Percentiles rank a stretch among this genome's conserved stretches.
Conservation (phyloP, 2,113 vertebrate genomes). For the Podarcis cretensis region DNA sequence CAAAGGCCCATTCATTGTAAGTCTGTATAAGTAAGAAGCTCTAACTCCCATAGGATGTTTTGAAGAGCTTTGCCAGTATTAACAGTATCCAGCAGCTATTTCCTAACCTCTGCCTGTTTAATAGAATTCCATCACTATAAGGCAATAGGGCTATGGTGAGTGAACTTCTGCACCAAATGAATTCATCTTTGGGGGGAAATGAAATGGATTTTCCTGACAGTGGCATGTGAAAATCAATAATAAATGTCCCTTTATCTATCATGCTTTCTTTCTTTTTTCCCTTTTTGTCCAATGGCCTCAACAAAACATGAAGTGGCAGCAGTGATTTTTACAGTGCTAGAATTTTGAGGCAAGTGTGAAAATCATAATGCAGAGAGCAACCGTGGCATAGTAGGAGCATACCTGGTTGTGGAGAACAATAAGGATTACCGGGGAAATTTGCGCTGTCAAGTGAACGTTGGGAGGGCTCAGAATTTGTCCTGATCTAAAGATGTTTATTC, state of each 20-base stretch:
- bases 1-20: not conserved
- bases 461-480: not conserved
- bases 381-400: not conserved
- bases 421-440: not conserved
- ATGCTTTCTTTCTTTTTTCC: not conserved
- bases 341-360: not conserved
- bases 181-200: not conserved
- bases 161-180: not conserved
- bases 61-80: slow-evolving; percentile 8
- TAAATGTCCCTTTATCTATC: not conserved
- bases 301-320: not conserved
- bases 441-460: not conserved
- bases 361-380: not conserved
- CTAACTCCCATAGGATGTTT: not conserved
- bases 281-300: not conserved
- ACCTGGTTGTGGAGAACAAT: not conserved
- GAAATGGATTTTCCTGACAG: not conserved
- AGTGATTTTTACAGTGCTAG: not conserved
- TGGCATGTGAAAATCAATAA: slow-evolving; percentile 9
- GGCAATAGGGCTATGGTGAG: not conserved
- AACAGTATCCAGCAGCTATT: not conserved
- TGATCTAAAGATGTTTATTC: not conserved
- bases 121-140: not conserved
- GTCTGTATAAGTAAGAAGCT: not conserved
- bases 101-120: not conserved